A percentile compares a stretch with the other conserved stretches of the same genome.
These are phyloP conservation scores for Copidosoma aretas DNA, from an alignment of 2,888 invertebrate genomes.

Conservation along the genomic window DNA sequence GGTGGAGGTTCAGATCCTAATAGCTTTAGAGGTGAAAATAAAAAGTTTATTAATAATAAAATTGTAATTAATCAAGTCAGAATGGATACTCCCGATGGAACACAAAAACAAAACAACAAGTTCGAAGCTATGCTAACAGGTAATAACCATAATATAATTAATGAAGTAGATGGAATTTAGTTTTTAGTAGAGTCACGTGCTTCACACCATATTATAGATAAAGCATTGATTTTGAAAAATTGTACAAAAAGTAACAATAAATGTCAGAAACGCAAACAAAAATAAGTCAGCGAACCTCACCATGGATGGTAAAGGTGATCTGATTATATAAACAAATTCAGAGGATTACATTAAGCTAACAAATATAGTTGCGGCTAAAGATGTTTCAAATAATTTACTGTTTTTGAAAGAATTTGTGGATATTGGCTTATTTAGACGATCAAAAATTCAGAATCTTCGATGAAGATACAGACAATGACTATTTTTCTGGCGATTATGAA, in stretches of 20 bases:
- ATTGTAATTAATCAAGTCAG: background rate
- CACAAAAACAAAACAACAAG: background rate
- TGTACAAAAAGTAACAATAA: background rate
- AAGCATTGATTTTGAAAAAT: background rate
- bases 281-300: background rate
- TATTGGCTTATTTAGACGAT: too few species aligned
- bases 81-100: background rate
- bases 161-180: background rate
- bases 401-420: background rate
- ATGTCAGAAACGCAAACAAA: constrained; percentile 13
- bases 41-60: background rate
- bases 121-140: too few species aligned
- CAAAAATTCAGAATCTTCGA: too few species aligned
- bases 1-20: too few species aligned
- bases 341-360: background rate
- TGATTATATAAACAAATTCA: background rate
- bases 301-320: constrained; percentile 7
- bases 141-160: too few species aligned
- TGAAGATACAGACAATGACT: background rate
- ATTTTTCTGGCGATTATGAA: background rate
- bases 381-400: background rate
- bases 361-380: background rate
- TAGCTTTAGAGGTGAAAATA: background rate
- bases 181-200: background rate
- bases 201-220: background rate